Base-by-base conservation (phyloP, 1,140 invertebrate genomes). In the Caenorhabditis latens region DNA sequence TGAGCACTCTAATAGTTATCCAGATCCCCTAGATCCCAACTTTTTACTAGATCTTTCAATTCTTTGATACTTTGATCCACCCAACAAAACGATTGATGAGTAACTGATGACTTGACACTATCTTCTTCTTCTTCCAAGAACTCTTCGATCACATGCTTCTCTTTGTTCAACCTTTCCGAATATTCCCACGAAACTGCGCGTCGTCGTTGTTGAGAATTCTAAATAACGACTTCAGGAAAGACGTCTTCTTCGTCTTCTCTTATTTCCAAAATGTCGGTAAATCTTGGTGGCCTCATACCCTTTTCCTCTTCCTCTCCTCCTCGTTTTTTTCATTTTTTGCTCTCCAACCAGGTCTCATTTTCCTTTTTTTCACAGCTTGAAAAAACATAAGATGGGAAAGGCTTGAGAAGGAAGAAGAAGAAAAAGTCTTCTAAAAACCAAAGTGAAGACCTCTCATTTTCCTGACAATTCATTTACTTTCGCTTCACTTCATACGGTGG, bases 141-240 rank as follows among this genome's bases (percentile, higher is more conserved):
- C 40, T 71, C 19, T 71, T 71, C 32, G 32, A 32, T 71, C 65
- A 71, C 65, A 71, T 71, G 65, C 65, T 65, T 65, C 19, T 14
- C 24, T 63, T 63, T 63, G 61, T 63, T 63, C 40, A 16, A 43
- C 65, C 16, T 71, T 71, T 16, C 65, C 65, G 46, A 79, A 79
- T 79, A 79, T 79, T 79, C 71, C 46, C 71, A 79, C 71, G 71
- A 79, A 79, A 50, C 46, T 13, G 71, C 65, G n/a, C 71, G 71
- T 79, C 71, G 43, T 48, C 46, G 71, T 50, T 79, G 71, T 79
- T 79, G 71, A 79, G 71, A 79, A 79, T 79, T 79, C 71, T 79
- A 79, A 79, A 79, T 79, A 79, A 53, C 71, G 71, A 50, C 71
- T 79, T 79, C 71, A 71, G 65, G 42, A 71, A 71, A 48, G 65